A percentile compares a stretch with the other conserved stretches of the same genome.
Conservation (phyloP, 1,140 invertebrate species). For the Calosoma granatense region DNA sequence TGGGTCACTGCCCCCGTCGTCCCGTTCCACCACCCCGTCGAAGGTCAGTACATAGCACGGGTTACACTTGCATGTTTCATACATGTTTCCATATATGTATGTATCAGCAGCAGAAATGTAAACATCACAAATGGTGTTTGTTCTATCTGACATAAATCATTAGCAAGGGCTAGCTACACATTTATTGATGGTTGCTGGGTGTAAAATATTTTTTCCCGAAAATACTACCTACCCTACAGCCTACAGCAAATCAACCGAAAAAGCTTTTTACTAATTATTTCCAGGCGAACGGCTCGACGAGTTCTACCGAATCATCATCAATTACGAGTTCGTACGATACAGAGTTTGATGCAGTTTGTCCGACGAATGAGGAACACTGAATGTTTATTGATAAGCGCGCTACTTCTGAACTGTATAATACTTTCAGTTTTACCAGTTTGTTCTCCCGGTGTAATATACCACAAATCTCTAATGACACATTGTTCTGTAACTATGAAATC, state of each 20-base stretch:
- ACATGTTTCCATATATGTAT: no score
- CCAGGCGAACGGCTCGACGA: neutral
- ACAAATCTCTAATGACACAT: no score
- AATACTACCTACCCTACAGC: neutral
- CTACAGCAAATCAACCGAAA: neutral
- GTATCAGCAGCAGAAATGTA: no score
- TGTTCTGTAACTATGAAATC: no score
- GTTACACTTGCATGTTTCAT: no score
- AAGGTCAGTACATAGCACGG: slow-evolving; percentile 32
- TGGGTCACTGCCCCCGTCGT: slow-evolving; percentile 26
- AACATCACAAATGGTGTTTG: no score
- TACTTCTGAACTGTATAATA: no score
- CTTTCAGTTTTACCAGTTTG: no score
- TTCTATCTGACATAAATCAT: no score
- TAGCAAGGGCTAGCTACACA: no score
- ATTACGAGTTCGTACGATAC: neutral
- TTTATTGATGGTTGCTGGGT: neutral
- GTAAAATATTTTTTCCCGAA: neutral
- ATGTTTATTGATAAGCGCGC: neutral
- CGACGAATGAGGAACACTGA: neutral
- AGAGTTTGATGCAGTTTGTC: no score
- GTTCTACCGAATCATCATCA: neutral
- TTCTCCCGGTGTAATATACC: no score
- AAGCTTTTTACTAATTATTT: neutral
- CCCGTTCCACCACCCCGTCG: slow-evolving; percentile 25